Evolutionary conservation across 2,113 vertebrate genomes (phyloP), one percentile per base, ranked within the genome.

Genomic region (Numida meleagris): DNA sequence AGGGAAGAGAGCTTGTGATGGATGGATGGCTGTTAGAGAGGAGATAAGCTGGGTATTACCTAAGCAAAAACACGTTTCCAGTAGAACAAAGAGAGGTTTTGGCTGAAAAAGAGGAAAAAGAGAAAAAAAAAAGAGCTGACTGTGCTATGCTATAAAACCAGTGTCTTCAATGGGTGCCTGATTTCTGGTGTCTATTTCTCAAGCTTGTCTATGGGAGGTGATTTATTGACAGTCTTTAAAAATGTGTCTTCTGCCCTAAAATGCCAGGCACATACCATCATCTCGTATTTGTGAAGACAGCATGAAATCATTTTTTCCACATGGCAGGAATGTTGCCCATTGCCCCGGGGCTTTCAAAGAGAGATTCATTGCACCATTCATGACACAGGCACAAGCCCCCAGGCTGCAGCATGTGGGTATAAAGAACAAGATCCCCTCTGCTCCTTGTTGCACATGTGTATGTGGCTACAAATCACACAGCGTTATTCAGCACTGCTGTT

Each of bases 361-460:
- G 10, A 2, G 6, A 23, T 48, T 79, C 14, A 12, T 82, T 70
- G 27, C 61, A 36, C 57, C 68, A 40, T 31, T n/a, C 50, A 5
- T 61, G 72, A 14, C 0, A 1, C 61, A 20, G 36, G 27, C 50
- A 80, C 20, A 61, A 29, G n/a, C 6, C 5, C 10, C 73, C n/a
- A 34, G 0, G 2, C 16, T 2, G 1, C 43, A 50, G 17, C 8
- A 4, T 11, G 12, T 0, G 3, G 51, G 38, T 17, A 38, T 61
- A 73, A 94, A 76, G 25, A 79, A 25, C 7, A 72, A 72, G 50
- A 53, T 48, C 38, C 40, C 11, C 16, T 65, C 29, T 38, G 33
- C n/a, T 89, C 40, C 77, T 45, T 77, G 13, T 48, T 53, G 50
- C 29, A 23, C 17, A 3, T 8, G 25, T 25, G 33, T 12, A 1